Evolutionary conservation across 2,888 invertebrate species (phyloP).

Genomic region (Vandiemenella viatica): DNA sequence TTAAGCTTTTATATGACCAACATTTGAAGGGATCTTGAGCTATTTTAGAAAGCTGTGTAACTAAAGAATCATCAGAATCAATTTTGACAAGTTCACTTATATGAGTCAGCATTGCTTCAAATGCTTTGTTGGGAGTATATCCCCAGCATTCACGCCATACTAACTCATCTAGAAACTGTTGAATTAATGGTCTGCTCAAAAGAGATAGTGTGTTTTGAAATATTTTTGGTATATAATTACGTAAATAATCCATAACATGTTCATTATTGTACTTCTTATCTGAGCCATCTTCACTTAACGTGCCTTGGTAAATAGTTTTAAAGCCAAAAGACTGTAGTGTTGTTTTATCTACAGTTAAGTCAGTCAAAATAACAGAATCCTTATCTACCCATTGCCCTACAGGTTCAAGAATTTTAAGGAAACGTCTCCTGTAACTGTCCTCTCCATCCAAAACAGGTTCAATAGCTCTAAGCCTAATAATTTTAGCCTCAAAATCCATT

Average conservation of each 20-base stretch:
- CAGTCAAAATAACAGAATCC: constrained; percentile 61
- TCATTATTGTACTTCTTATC: constrained; percentile 42
- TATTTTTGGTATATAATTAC: constrained; percentile 76
- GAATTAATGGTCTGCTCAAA: constrained; percentile 70
- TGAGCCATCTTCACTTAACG: constrained; percentile 32
- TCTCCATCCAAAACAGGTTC: constrained; percentile 66
- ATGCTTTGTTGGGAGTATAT: constrained; percentile 57
- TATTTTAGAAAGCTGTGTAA: constrained; percentile 30
- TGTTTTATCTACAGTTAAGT: constrained; percentile 68
- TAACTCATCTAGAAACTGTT: constrained; percentile 78
- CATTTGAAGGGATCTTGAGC: constrained; percentile 51
- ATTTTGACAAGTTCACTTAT: constrained; percentile 62
- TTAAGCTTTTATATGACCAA: constrained; percentile 36
- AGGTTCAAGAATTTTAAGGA: constrained; percentile 69
- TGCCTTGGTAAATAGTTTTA: constrained; percentile 50
- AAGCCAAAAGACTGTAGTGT: constrained; percentile 67
- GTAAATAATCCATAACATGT: constrained; percentile 74
- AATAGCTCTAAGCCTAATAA: constrained; percentile 62
- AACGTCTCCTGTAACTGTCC: constrained; percentile 62
- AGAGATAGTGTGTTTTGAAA: constrained; percentile 69
- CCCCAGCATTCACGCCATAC: constrained; percentile 82
- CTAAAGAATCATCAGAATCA: constrained; percentile 34
- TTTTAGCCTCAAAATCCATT: constrained; percentile 55
- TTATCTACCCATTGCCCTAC: constrained; percentile 55
- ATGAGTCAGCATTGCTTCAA: constrained; percentile 64